Base-by-base conservation (phyloP, 2,888 invertebrate species). In the Maniola hyperantus region DNA sequence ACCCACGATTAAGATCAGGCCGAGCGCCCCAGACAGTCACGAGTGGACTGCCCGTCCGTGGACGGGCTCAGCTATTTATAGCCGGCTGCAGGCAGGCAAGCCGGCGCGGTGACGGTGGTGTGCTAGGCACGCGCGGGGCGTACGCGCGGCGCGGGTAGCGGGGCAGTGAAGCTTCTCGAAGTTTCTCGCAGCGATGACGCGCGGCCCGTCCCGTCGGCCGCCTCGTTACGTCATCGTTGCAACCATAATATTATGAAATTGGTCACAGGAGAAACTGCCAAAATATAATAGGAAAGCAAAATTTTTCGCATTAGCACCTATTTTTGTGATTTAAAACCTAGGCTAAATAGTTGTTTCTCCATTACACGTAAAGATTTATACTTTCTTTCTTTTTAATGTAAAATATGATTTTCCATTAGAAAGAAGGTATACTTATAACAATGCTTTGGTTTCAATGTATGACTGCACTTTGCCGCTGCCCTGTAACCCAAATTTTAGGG, bases 401-500 rank as follows among this genome's bases (percentile, higher is more conserved):
- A 62, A 62, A 15, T 63, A 63, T 63, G 54, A 63, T 63, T 54
- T 51, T 63, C 54, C 63, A 63, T 63, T 63, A 63, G 63, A 54
- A 53, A 44, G 13, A n/a, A 55, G 54, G 54, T 63, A 63, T n/a
- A n/a, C n/a, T n/a, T n/a, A n/a, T 46, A 55, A 55, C 44, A 44
- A 55, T 63, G 63, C 34, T 63, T 63, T 55, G 26, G 54, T 55
- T 18, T 55, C 63, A 34, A 63, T 63, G 54, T 54, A 63, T 46
- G 11, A 55, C 63, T 63, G 63, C 63, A 63, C 63, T 63, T 63
- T 55, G 63, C 53, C 26, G 20, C 44, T 62, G 53, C 13, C 55
- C 46, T 63, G 46, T 63, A 46, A 55, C 46, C 63, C 13, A 46
- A 42, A 13, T 34, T 46, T 46, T 18, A 26, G 34, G 44, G 15